These are phyloP conservation scores for Parauchenoglanis ngamensis DNA, from an alignment of 2,797 vertebrate species.

Conservation along the genomic window DNA sequence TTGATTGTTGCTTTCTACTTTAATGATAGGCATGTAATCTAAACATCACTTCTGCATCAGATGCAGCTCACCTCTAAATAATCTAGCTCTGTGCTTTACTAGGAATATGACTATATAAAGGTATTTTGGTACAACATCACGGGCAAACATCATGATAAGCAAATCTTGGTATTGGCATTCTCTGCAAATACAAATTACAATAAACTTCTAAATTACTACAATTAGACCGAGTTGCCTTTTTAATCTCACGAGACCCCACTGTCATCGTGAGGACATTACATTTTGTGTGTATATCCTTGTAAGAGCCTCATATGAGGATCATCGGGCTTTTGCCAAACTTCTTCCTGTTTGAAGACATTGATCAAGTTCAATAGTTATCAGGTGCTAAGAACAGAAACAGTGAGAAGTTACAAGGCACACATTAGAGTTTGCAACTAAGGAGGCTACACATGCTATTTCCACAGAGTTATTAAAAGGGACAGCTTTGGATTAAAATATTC, in stretches of 20 bases:
- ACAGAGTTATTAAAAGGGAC: background rate
- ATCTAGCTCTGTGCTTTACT: background rate
- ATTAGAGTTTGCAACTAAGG: too few relatives aligned
- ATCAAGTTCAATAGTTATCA: too few relatives aligned
- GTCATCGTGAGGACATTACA: too few relatives aligned
- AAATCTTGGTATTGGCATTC: background rate
- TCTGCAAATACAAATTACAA: background rate
- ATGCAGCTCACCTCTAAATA: background rate
- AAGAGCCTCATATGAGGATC: too few relatives aligned
- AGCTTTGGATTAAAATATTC: background rate
- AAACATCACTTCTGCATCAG: background rate
- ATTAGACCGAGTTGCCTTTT: background rate
- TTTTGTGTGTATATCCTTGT: too few relatives aligned
- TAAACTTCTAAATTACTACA: background rate
- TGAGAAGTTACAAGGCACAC: too few relatives aligned
- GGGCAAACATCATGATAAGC: background rate
- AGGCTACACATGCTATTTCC: background rate
- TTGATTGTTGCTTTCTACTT: constrained; percentile 20
- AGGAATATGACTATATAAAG: background rate
- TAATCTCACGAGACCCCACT: background rate
- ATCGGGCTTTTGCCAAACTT: too few relatives aligned
- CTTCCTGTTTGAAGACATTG: too few relatives aligned
- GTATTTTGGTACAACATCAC: background rate
- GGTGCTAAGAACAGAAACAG: too few relatives aligned
- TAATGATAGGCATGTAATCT: background rate